phyloP scores from a whole-genome alignment of 2,113 vertebrate genomes.

The Carlito syrichta region DNA sequence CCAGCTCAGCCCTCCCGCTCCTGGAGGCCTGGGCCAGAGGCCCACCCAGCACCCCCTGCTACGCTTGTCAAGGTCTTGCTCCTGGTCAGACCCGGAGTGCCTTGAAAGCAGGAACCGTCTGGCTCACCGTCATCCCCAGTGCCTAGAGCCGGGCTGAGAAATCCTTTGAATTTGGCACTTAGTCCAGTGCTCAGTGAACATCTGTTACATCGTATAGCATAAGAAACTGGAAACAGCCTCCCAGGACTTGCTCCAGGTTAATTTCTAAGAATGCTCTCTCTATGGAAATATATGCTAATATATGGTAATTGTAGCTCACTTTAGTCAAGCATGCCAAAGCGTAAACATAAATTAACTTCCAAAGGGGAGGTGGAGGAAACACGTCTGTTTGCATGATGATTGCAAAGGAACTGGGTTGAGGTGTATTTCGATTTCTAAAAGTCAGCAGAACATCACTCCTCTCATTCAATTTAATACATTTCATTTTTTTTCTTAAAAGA shows the following conservation, averaged over 20 bases:
- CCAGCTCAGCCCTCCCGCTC: not conserved
- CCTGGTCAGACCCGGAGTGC: not conserved
- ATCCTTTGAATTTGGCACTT: not conserved
- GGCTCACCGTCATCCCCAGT: not conserved
- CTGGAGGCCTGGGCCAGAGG: not conserved
- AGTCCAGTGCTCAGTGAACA: not conserved
- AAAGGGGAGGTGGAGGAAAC: not conserved
- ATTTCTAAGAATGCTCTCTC: not conserved
- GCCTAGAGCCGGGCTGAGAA: not conserved
- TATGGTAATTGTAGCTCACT: slow-evolving; percentile 12
- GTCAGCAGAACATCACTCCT: not conserved
- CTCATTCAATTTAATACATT: not conserved
- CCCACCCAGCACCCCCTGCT: not conserved
- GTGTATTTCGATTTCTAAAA: not conserved
- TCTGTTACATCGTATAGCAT: not conserved
- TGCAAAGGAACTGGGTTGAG: not conserved
- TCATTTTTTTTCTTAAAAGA: not conserved
- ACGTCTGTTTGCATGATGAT: not conserved
- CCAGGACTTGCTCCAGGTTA: not conserved
- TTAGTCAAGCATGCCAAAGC: not conserved
- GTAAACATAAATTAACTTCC: slow-evolving; percentile 10
- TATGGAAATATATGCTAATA: slow-evolving; percentile 16
- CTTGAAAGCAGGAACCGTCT: not conserved
- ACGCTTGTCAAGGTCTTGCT: not conserved
- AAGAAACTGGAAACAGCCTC: not conserved